Evolutionary conservation across 2,888 invertebrate species (phyloP).

Genomic region (Nomada hirtipes): DNA sequence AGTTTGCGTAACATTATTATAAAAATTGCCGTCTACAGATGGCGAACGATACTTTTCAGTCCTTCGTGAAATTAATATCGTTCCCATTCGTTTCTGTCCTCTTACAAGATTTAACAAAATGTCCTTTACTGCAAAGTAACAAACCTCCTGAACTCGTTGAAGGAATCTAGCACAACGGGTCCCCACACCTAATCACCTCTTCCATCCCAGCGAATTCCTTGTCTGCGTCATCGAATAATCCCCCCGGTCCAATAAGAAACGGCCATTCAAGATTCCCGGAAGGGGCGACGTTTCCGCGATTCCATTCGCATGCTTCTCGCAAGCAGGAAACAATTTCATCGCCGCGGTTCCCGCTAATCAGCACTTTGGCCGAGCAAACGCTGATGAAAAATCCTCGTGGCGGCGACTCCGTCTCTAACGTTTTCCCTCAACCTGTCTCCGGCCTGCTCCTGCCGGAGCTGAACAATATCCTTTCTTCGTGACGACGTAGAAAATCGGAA

Average conservation of each 20-base stretch:
- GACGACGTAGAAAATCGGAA: constrained; percentile 80
- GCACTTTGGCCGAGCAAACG: constrained; percentile 76
- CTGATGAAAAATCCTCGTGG: constrained; percentile 77
- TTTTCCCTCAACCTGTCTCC: constrained; percentile 29
- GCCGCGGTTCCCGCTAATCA: constrained; percentile 75
- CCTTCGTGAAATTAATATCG: too few relatives aligned
- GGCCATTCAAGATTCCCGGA: not conserved
- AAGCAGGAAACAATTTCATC: constrained; percentile 70
- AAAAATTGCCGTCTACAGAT: too few relatives aligned
- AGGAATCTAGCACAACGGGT: too few relatives aligned
- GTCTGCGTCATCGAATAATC: not conserved
- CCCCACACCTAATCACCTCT: too few relatives aligned
- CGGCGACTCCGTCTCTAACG: constrained; percentile 21
- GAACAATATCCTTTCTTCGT: constrained; percentile 81
- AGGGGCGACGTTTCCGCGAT: constrained; percentile 8
- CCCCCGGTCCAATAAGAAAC: constrained; percentile 1
- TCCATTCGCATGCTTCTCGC: not conserved
- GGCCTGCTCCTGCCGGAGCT: constrained; percentile 41
- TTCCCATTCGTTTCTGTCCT: too few relatives aligned
- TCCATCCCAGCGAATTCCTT: too few relatives aligned
- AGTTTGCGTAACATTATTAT: too few relatives aligned
- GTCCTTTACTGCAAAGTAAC: too few relatives aligned
- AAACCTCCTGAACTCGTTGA: too few relatives aligned
- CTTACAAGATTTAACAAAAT: too few relatives aligned
- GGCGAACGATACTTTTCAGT: too few relatives aligned